phyloP scores from a whole-genome alignment of 2,888 invertebrate genomes.

The Drosophila heteroneura region DNA sequence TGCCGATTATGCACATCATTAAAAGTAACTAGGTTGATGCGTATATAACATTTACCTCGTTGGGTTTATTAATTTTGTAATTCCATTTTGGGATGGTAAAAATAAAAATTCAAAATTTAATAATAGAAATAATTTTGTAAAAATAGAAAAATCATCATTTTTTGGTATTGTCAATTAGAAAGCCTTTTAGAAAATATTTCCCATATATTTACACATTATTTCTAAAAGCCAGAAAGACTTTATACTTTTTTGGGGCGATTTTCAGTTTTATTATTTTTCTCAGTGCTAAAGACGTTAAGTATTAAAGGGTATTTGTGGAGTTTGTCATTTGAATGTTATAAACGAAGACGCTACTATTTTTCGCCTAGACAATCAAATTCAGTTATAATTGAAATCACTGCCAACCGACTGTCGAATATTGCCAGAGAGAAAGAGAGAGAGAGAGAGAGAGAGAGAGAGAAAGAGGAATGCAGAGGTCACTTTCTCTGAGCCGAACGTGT shows the following conservation, averaged over 20 bases:
- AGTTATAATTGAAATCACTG: slow-evolving; percentile 23
- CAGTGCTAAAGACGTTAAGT: neutral
- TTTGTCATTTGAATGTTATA: slow-evolving; percentile 11
- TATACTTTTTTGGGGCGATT: no score
- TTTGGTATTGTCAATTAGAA: no score
- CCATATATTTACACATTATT: neutral
- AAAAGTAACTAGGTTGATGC: neutral
- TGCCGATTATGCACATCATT: slow-evolving; percentile 15
- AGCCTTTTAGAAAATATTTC: neutral
- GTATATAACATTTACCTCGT: neutral
- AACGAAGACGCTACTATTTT: slow-evolving; percentile 35
- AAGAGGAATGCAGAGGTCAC: slow-evolving; percentile 30
- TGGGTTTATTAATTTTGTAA: slow-evolving; percentile 4
- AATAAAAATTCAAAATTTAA: no score
- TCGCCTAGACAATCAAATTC: slow-evolving; percentile 60
- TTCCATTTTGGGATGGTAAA: neutral
- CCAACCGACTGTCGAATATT: slow-evolving; percentile 33
- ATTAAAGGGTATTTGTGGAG: slow-evolving; percentile 4
- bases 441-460: neutral
- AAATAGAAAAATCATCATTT: no score
- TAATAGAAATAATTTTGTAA: no score
- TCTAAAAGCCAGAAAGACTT: neutral
- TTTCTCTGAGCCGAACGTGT: slow-evolving; percentile 62
- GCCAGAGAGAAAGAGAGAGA: neutral
- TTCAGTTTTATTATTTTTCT: no score